Conservation (phyloP, 2,113 vertebrate genomes). For the human (Homo sapiens) region GRCh38 chr15:33521501-33522000, state of each 20-base stretch:
- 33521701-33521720: not conserved
- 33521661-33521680: not conserved
- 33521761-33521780: not conserved
- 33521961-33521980: not conserved
- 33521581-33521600: not conserved
- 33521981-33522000: too few species aligned
- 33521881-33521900: not conserved
- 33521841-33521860: not conserved
- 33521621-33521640: not conserved
- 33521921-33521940: not conserved
- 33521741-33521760: not conserved
- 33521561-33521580: not conserved
- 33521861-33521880: not conserved
- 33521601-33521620: not conserved
- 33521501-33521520: not conserved
- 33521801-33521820: not conserved
- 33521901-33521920: not conserved
- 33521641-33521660: not conserved
- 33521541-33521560: not conserved
- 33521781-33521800: not conserved
- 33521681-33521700: not conserved
- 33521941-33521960: conserved; percentile 10
- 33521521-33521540: not conserved
- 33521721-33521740: not conserved
- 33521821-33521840: not conserved